Base-by-base conservation (phyloP, 2,888 invertebrate species). In the Resseliella maxima region DNA sequence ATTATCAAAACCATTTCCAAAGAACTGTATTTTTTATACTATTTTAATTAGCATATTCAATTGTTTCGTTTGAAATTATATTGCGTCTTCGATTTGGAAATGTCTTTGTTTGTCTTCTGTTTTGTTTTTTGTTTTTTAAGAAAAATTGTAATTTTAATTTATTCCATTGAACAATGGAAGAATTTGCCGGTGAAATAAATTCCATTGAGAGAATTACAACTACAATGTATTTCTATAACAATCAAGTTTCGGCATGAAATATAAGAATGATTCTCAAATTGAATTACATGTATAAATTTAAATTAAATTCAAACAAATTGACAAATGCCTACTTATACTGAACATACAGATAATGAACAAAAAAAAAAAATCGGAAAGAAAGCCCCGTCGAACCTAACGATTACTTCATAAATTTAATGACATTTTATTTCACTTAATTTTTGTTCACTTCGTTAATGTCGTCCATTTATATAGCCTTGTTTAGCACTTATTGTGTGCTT, bases 361-460 rank as follows among this genome's bases (percentile, higher is more conserved):
- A n/a, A n/a, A n/a, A n/a, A n/a, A n/a, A n/a, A n/a, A n/a, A n/a
- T n/a, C n/a, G n/a, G n/a, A 59, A 10, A 59, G 5, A 24, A 3
- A 24, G 59, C 15, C 1, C 1, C 21, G 72, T 10, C 35, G 6
- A 64, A 72, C 15, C 31, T 3, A 35, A 24, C 81, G 24, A 83
- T 24, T 21, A 38, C 83, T 83, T 83, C 83, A 83, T 83, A 83
- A 83, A 83, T 83, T 83, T 38, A 83, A 83, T 83, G n/a, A 83
- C 21, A 83, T 83, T 83, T 83, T 83, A 83, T 38, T 83, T 38
- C n/a, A 12, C 3, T 38, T 83, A 24, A 83, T 81, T 36, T 81
- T 15, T 12, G 83, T 83, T 83, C 38, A 38, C n/a, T 83, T 38
- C 38, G 38, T 35, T 21, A 81, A 21, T 81, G 35, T 36, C 36